Percentiles rank a stretch among this genome's conserved stretches.
phyloP scores from a whole-genome alignment of 2,113 vertebrate species.

The Damaliscus lunatus region DNA sequence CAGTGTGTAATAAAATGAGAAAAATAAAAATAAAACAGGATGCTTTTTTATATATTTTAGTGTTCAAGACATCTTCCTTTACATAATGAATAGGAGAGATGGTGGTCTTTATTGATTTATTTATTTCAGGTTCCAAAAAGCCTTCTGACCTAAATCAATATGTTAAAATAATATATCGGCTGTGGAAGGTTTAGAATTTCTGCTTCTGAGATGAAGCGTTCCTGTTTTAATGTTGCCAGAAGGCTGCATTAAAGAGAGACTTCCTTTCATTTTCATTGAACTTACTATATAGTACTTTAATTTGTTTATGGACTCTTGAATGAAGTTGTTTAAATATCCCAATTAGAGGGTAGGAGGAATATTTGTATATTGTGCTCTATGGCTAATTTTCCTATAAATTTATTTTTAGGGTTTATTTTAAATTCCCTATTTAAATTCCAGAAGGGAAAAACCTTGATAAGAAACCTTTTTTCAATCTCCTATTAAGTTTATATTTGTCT shows the following conservation, averaged over 20 bases:
- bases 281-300: neutral
- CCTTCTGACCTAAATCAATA: neutral
- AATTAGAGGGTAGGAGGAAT: neutral
- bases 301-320: constrained; percentile 62
- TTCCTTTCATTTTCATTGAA: constrained; percentile 48
- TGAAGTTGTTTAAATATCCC: neutral
- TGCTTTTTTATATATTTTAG: neutral
- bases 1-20: neutral
- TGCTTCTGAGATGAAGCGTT: constrained; percentile 7
- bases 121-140: neutral
- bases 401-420: constrained; percentile 10
- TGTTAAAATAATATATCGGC: neutral
- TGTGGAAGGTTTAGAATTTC: neutral
- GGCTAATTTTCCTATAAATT: neutral
- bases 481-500: neutral
- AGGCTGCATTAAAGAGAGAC: constrained; percentile 1
- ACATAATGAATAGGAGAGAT: neutral
- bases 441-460: neutral
- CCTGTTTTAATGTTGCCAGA: constrained; percentile 39
- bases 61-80: neutral
- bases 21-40: neutral
- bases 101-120: neutral
- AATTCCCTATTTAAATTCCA: neutral
- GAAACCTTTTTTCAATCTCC: neutral
- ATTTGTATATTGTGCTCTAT: neutral